phyloP scores from a whole-genome alignment of 1,140 invertebrate species.

The Drosophila setifemur region DNA sequence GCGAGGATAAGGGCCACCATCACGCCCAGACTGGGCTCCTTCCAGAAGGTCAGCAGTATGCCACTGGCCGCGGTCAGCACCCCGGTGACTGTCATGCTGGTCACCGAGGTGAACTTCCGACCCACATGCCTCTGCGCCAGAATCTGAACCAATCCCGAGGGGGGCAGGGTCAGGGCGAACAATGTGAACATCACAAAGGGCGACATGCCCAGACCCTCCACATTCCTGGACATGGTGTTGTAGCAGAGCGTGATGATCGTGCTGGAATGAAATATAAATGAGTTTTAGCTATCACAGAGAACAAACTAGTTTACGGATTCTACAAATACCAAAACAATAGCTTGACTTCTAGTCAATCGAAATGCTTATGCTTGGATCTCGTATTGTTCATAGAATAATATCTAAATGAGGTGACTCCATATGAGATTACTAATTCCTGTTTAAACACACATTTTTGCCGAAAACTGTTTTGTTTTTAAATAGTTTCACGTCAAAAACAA shows the following conservation, averaged over 20 bases:
- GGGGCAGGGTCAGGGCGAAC: slow-evolving; percentile 83
- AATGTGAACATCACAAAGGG: slow-evolving; percentile 84
- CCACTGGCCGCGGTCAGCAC: slow-evolving; percentile 50
- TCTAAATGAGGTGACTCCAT: not conserved
- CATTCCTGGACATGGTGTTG: slow-evolving; percentile 85
- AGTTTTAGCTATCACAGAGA: not conserved
- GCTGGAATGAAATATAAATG: slow-evolving; percentile 60
- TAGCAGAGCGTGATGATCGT: slow-evolving; percentile 85
- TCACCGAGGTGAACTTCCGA: slow-evolving; percentile 83
- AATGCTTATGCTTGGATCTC: not conserved
- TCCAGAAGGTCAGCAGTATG: slow-evolving; percentile 40
- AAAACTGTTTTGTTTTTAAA: not conserved
- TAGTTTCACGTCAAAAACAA: no score
- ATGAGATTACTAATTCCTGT: not conserved
- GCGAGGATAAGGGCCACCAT: slow-evolving; percentile 72
- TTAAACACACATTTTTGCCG: not conserved
- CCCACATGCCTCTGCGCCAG: slow-evolving; percentile 84
- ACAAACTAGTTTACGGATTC: slow-evolving; percentile 8
- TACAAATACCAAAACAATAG: slow-evolving; percentile 1
- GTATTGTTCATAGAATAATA: not conserved
- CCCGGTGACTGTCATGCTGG: slow-evolving; percentile 79
- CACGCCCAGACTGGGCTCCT: slow-evolving; percentile 27
- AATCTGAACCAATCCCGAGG: slow-evolving; percentile 84
- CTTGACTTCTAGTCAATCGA: not conserved
- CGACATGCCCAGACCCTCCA: slow-evolving; percentile 84